Base-by-base conservation (phyloP, 2,888 invertebrate species). In the Trisateles emortualis region DNA sequence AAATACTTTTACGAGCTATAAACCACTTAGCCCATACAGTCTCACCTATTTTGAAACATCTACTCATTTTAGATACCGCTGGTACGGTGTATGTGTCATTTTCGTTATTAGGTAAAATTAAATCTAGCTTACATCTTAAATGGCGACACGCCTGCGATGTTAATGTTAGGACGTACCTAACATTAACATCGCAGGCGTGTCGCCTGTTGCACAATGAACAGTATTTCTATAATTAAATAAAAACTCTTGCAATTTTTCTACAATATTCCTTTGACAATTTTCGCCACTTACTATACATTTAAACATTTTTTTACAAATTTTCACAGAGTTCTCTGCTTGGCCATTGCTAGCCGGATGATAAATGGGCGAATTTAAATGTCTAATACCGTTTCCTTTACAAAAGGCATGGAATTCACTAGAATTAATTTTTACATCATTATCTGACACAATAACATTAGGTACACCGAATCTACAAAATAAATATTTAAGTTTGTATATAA, bases 221-320 rank as follows among this genome's bases (percentile, higher is more conserved):
- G 62, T 50, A 17, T 67, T 64, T 14, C 61, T 55, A 41, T 61
- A 66, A 22, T 41, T 48, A 42, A 64, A 64, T 17, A 66, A 39
- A 38, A 41, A 66, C 6, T 42, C 52, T 16, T 40, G 16, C 11
- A 66, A 50, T 22, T 46, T 8, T 4, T 46, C 16, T 19, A 26
- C 3, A 26, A 8, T 8, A 17, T 39, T n/a, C 4, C 55, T 16
- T 22, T 38, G 10, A 35, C 46, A 3, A 30, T 33, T 29, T 0
- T 39, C 8, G 11, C 19, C 0, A 35, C 54, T 52, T 36, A 63
- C 0, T 6, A 62, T 33, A 47, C 49, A 56, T 49, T 57, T 51
- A 16, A 62, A 24, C 56, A 65, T 68, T 43, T 62, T 63, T 54
- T 65, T 26, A 8, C 26, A 26, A 1, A 8, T 16, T 16, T 30